Evolutionary conservation across 2,113 vertebrate species (phyloP).

Genomic region (Centropus unirufus): DNA sequence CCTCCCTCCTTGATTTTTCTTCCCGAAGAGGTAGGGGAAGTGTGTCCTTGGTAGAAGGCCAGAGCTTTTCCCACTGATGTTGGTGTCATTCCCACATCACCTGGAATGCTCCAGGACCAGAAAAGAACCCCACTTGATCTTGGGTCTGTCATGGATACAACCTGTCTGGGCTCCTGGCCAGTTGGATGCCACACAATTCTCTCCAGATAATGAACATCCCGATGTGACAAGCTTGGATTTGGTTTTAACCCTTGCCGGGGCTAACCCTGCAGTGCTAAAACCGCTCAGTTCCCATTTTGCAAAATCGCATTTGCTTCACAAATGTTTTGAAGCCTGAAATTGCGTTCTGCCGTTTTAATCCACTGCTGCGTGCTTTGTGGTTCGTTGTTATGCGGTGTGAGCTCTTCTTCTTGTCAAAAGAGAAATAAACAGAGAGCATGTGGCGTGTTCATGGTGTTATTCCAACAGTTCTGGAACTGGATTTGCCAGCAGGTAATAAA

Average conservation of each 20-base stretch:
- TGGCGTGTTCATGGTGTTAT: background rate
- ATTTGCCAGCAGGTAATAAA: background rate
- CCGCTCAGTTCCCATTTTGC: background rate
- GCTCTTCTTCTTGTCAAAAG: background rate
- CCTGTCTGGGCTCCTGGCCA: background rate
- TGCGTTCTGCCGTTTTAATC: background rate
- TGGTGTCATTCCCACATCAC: background rate
- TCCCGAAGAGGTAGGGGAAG: accelerated
- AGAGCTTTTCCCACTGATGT: background rate
- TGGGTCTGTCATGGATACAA: background rate
- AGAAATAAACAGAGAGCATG: background rate
- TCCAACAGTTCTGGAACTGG: background rate
- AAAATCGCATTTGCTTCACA: background rate
- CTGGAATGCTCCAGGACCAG: background rate
- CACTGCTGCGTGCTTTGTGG: background rate
- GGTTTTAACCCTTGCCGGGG: background rate
- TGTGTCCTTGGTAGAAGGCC: background rate
- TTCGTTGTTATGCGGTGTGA: background rate
- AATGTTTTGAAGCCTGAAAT: background rate
- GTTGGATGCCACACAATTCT: background rate
- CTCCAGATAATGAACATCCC: background rate
- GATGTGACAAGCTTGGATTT: background rate
- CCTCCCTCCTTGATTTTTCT: background rate
- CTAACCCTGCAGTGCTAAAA: background rate
- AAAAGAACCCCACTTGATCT: background rate